Base-by-base conservation (phyloP, 2,888 invertebrate species). In the Arge pagana region DNA sequence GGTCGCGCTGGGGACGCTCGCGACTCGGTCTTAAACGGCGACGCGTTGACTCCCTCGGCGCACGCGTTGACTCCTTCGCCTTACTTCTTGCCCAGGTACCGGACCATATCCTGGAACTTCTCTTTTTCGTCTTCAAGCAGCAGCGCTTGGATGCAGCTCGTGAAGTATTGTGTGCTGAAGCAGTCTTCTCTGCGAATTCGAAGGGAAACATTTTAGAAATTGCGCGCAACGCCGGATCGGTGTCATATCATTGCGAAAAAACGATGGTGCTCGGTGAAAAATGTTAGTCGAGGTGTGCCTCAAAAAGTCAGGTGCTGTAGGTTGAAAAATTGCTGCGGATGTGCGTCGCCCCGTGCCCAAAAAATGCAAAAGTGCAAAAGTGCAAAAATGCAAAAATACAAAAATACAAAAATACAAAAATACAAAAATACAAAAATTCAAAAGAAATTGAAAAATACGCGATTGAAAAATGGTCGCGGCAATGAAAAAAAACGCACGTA, bases 81-180 rank as follows among this genome's bases (percentile, higher is more conserved):
- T 68, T 75, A 74, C 65, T 76, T 72, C 76, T 81, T 82, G 76
- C 88, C 88, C 80, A 89, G 82, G 81, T 84, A 87, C 80, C 88
- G 87, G 79, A 87, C 86, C 88, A 88, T 87, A 80, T 87, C 86
- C 78, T 83, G 83, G 80, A 86, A 85, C 79, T 85, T 85, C 77
- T 87, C 85, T 80, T 85, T 85, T 79, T 90, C 88, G 78, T 89
- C 88, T 76, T 82, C 82, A 78, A 88, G 83, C 79, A 87, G 83
- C 80, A 90, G 83, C 77, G 87, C 86, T 81, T 88, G 86, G 81
- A 88, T 82, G 81, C 89, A 90, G 80, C 88, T 88, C 81, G 85
- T 85, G 82, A 90, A 90, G 82, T 86, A 88, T 80, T 84, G 82
- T 78, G 85, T 86, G 74, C 86, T 85, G 81, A 89, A 90, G 82